phyloP scores from a whole-genome alignment of 2,113 vertebrate species.

The Choloepus hoffmanni region DNA sequence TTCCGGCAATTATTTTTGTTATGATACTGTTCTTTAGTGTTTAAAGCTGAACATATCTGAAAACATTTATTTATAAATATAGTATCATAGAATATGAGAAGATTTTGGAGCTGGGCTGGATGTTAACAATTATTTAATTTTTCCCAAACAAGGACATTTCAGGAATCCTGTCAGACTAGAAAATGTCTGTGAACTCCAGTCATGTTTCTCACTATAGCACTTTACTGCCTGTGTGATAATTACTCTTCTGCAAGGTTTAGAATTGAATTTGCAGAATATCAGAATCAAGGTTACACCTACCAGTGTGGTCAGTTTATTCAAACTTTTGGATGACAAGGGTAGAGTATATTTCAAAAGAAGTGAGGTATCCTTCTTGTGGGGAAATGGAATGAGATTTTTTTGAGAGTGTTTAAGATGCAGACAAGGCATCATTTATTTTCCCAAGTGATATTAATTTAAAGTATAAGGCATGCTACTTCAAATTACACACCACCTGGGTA shows the following conservation, averaged over 20 bases:
- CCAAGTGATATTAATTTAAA: conserved; percentile 77
- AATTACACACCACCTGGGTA: conserved; percentile 75
- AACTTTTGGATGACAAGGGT: conserved; percentile 41
- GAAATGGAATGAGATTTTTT: conserved; percentile 58
- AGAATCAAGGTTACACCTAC: conserved; percentile 59
- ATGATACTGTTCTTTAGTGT: background rate
- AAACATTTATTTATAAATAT: conserved; percentile 48
- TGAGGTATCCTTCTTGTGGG: conserved; percentile 33
- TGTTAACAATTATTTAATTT: conserved; percentile 15
- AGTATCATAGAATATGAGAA: conserved; percentile 7
- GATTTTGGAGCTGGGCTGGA: background rate
- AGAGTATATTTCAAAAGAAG: conserved; percentile 59
- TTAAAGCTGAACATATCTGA: background rate
- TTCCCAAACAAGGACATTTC: background rate
- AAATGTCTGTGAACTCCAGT: background rate
- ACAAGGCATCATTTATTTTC: conserved; percentile 63
- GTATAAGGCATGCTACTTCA: conserved; percentile 76
- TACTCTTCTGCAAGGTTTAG: background rate
- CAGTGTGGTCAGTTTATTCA: conserved; percentile 43
- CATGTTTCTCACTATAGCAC: background rate
- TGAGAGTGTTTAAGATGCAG: conserved; percentile 76
- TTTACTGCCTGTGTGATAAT: background rate
- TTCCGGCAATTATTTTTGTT: conserved; percentile 53
- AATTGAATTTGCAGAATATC: conserved; percentile 27
- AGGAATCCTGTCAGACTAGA: background rate